These are phyloP conservation scores for Drosophila neotestacea DNA, from an alignment of 2,888 invertebrate species.

Conservation along the genomic window DNA sequence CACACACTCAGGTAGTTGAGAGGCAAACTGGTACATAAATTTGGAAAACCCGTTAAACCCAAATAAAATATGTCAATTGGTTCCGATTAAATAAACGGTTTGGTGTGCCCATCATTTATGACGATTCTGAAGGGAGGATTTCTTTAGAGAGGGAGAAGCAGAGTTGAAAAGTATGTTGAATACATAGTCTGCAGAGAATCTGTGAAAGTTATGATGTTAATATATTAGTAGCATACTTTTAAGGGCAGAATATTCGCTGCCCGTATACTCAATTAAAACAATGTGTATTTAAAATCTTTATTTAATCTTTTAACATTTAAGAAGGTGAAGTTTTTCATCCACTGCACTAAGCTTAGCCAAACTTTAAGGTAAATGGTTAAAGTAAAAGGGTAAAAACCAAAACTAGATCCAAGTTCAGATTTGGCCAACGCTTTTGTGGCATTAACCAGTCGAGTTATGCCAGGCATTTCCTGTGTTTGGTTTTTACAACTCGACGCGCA, in stretches of 20 bases:
- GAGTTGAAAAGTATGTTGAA: neutral
- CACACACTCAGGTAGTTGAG: neutral
- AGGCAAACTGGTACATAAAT: slow-evolving; percentile 56
- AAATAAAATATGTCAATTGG: slow-evolving; percentile 58
- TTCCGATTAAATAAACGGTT: slow-evolving; percentile 32
- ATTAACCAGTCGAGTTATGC: neutral
- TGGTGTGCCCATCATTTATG: slow-evolving; percentile 2
- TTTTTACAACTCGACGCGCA: slow-evolving; percentile 6
- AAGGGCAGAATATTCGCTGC: neutral
- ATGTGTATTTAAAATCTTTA: too few relatives aligned
- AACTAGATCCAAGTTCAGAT: neutral
- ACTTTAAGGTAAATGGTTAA: neutral
- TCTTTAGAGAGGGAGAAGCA: neutral
- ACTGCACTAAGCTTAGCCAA: neutral
- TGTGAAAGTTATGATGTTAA: neutral
- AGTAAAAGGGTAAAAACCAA: neutral
- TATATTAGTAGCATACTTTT: neutral
- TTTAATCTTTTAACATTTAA: too few relatives aligned
- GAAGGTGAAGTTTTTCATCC: neutral
- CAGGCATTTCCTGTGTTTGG: slow-evolving; percentile 4
- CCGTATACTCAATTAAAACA: neutral
- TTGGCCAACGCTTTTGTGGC: slow-evolving; percentile 4
- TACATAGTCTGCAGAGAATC: neutral
- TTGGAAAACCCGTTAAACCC: slow-evolving; percentile 28
- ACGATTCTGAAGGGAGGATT: neutral